Conservation (phyloP, 2,888 invertebrate species). For the Pelosia muscerda region DNA sequence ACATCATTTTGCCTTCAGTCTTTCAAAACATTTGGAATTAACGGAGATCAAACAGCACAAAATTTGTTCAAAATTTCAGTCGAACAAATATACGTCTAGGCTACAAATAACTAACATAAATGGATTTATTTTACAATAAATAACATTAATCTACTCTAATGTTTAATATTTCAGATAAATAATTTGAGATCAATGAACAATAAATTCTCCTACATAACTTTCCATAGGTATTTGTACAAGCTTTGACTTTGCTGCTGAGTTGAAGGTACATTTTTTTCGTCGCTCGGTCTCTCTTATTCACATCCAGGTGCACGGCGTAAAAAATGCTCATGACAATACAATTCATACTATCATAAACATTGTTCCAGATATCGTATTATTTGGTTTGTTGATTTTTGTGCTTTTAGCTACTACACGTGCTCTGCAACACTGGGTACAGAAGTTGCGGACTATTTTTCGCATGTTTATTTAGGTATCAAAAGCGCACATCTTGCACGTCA, state of each 20-base stretch:
- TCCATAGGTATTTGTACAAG: constrained; percentile 43
- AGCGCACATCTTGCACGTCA: constrained; percentile 88
- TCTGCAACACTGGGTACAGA: constrained; percentile 12
- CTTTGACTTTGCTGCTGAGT: constrained; percentile 38
- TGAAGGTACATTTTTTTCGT: constrained; percentile 50
- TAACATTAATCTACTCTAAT: constrained; percentile 74
- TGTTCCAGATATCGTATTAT: constrained; percentile 63
- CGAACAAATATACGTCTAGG: constrained; percentile 36
- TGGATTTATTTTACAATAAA: constrained; percentile 68
- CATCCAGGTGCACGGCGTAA: constrained; percentile 76
- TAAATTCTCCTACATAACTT: constrained; percentile 64
- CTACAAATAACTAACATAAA: constrained; percentile 38
- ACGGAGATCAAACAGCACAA: constrained; percentile 74
- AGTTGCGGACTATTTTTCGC: constrained; percentile 8
- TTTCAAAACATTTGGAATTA: constrained; percentile 71
- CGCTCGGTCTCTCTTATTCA: constrained; percentile 56
- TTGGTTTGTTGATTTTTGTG: constrained; percentile 56
- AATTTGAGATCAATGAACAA: constrained; percentile 85
- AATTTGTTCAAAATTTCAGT: constrained; percentile 51
- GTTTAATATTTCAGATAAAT: constrained; percentile 77
- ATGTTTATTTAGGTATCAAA: constrained; percentile 64
- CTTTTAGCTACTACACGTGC: constrained; percentile 28
- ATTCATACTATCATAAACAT: constrained; percentile 60
- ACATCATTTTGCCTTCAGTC: constrained; percentile 62
- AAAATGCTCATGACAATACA: constrained; percentile 69